Conservation (phyloP, 1,140 invertebrate species). For the Scaptodrosophila lebanonensis region DNA sequence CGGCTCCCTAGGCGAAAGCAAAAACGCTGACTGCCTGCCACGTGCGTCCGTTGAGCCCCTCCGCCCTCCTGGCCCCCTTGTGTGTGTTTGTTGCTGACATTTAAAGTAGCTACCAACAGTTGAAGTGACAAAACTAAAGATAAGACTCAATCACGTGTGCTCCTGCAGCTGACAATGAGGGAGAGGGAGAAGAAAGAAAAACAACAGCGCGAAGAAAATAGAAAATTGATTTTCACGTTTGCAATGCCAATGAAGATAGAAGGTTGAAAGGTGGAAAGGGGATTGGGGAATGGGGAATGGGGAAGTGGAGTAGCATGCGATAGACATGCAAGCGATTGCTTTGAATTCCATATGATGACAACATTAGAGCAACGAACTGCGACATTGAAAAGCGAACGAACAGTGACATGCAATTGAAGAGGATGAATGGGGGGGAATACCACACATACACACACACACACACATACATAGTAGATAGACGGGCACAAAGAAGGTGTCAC, state of each 20-base stretch:
- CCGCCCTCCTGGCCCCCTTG: not conserved
- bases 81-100: constrained; percentile 58
- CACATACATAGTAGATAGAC: constrained; percentile 4
- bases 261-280: too few species aligned
- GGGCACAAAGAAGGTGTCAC: constrained; percentile 71
- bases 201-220: constrained; percentile 45
- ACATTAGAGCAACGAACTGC: constrained; percentile 7
- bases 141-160: constrained; percentile 74
- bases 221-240: constrained; percentile 73
- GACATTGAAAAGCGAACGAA: constrained; percentile 49
- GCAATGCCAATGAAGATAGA: constrained; percentile 25
- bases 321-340: constrained; percentile 61
- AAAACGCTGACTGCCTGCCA: too few species aligned
- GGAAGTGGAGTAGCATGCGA: constrained; percentile 1
- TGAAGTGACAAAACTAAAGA: constrained; percentile 74
- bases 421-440: not conserved
- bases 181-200: constrained; percentile 5
- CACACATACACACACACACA: constrained; percentile 23
- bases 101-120: constrained; percentile 71
- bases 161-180: constrained; percentile 60
- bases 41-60: too few species aligned
- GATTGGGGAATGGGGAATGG: not conserved
- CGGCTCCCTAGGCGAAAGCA: too few species aligned
- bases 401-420: constrained; percentile 58
- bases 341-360: constrained; percentile 57